Evolutionary conservation across 2,797 vertebrate genomes (phyloP), one percentile per base, ranked within the genome.

Genomic region (Pempheris klunzingeri): DNA sequence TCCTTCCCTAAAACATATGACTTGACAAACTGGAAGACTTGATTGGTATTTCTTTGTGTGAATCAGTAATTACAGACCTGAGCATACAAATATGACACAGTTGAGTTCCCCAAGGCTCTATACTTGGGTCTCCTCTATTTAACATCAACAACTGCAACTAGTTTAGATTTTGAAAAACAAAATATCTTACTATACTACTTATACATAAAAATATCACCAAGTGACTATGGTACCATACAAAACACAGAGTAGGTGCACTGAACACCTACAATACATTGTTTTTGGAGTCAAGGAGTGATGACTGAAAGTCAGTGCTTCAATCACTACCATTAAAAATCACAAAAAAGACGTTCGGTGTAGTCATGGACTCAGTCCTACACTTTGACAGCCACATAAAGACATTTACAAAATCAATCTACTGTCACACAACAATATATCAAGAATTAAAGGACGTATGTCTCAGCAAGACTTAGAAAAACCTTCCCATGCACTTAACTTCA

Each of bases 21-120:
- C 3, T 12, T 24, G 36, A 24, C 6, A 52, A 7, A 17, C 32
- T 46, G 30, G 11, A 64, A 77, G 55, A 47, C 24, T 14, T 7
- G 34, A 11, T 55, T 2, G 18, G 20, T 2, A 61, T 14, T 24
- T 24, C 7, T 49, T 54, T 62, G 9, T 62, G 24, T 46, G 0
- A 10, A 47, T 5, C 2, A 0, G 18, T 34, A 44, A 32, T 71
- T 36, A 60, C 17, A 57, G 2, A 53, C 36, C 5, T 36, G 2
- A 43, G 15, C 0, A 0, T 49, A 20, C 1, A 18, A n/a, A 38
- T 65, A 49, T 62, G 8, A 22, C 22, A 55, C 14, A 7, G 8
- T 22, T 57, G 55, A 47, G 62, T 68, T 68, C 57, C 60, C 13
- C 74, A 71, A 6, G 7, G 36, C 14, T 66, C 59, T 1, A 13